Conservation (phyloP, 2,888 invertebrate species). For the Macaria liturata region DNA sequence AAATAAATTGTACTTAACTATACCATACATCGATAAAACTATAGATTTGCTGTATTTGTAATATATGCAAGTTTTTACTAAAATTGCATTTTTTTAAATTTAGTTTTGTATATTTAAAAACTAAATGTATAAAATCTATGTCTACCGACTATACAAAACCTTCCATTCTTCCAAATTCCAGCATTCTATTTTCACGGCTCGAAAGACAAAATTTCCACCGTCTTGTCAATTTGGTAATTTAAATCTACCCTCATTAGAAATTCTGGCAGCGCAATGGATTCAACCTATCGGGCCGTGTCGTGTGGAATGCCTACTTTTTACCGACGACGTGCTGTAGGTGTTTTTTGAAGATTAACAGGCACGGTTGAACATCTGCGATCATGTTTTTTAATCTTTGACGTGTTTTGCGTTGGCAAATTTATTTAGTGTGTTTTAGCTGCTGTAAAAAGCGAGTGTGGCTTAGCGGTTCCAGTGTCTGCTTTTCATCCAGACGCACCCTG, state of each 20-base stretch:
- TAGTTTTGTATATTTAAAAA: too few species aligned
- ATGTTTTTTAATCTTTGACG: conserved; percentile 3
- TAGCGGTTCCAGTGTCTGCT: too few species aligned
- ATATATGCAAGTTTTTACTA: too few species aligned
- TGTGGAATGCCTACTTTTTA: conserved; percentile 38
- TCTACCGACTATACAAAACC: too few species aligned
- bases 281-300: conserved; percentile 35
- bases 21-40: too few species aligned
- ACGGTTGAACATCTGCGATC: conserved; percentile 7
- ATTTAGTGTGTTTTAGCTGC: too few species aligned
- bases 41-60: too few species aligned
- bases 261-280: conserved; percentile 38
- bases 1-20: too few species aligned
- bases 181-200: conserved; percentile 1
- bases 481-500: too few species aligned
- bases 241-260: conserved; percentile 38
- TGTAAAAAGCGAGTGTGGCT: too few species aligned
- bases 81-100: too few species aligned
- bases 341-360: conserved; percentile 5
- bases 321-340: conserved; percentile 11
- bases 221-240: conserved; percentile 27
- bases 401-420: not conserved
- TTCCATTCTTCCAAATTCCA: not conserved
- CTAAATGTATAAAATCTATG: too few species aligned
- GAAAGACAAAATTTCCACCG: conserved; percentile 1